Evolutionary conservation across 1,140 invertebrate genomes (phyloP).

Genomic region (Caerostris extrusa): DNA sequence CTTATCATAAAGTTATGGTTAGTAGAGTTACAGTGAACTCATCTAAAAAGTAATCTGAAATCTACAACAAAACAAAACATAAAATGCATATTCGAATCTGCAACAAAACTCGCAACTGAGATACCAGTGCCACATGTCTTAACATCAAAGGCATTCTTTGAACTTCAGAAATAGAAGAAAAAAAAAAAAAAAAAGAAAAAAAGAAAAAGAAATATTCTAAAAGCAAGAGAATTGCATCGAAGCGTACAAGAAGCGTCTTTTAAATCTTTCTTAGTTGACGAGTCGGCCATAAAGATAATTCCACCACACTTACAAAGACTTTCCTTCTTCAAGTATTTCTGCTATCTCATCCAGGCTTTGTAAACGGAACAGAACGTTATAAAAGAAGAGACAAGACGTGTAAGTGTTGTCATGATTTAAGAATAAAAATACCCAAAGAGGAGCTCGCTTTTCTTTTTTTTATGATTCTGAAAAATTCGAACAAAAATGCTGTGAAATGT

Average conservation of each 20-base stretch:
- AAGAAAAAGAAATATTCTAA: too few relatives aligned
- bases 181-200: too few relatives aligned
- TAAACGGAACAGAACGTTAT: background rate
- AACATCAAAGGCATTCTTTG: too few relatives aligned
- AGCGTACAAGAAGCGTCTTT: background rate
- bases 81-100: too few relatives aligned
- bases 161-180: too few relatives aligned
- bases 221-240: background rate
- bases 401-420: background rate
- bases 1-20: too few relatives aligned
- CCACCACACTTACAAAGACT: background rate
- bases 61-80: too few relatives aligned
- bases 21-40: too few relatives aligned
- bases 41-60: too few relatives aligned
- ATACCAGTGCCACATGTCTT: too few relatives aligned
- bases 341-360: background rate
- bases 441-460: background rate
- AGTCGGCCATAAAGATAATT: conserved; percentile 27
- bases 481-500: background rate
- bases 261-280: conserved; percentile 5
- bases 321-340: background rate
- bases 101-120: too few relatives aligned
- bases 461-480: background rate
- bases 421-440: background rate
- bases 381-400: background rate